Base-by-base conservation (phyloP, 2,113 vertebrate genomes). In the Ceratotherium simum region DNA sequence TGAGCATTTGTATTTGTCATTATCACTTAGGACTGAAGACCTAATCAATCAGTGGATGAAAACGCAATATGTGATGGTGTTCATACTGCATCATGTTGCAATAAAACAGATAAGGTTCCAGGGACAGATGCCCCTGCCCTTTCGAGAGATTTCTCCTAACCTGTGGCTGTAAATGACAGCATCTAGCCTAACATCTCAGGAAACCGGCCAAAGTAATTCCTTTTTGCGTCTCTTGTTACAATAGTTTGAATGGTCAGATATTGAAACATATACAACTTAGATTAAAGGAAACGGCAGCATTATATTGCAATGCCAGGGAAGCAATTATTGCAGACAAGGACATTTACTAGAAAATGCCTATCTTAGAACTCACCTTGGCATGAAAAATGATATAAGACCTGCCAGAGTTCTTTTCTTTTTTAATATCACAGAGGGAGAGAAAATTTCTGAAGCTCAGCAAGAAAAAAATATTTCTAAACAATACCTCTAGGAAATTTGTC, bases 181-280 rank as follows among this genome's bases (percentile, higher is more conserved):
- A 93, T 95, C 80, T 92, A 88, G 70, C 76, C 94, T 51, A 80
- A 46, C 42, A 95, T 92, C 89, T 96, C 82, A 79, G 90, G 83
- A 84, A 81, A 96, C 42, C 3, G 8, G 69, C 79, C 79, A 79
- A 96, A 95, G 89, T 80, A 92, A 97, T 97, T 97, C 95, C 64
- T 97, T 98, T 97, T 58, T 80, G 69, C 81, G 18, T 88, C 39
- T 95, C 88, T 90, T 92, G 46, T 69, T 83, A 93, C 25, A 92
- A 67, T 65, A 79, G 33, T 39, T 95, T 89, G 56, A 89, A 82
- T 87, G 72, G 56, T 79, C 64, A 96, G 67, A 79, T 83, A 90
- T 0, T 91, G 85, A 97, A 96, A 91, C 42, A 69, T 62, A 93
- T 21, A 90, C 1, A 4, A 85, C 75, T 69, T 76, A 95, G 85